Base-by-base conservation (phyloP, 2,888 invertebrate species). In the Drosophila colorata region DNA sequence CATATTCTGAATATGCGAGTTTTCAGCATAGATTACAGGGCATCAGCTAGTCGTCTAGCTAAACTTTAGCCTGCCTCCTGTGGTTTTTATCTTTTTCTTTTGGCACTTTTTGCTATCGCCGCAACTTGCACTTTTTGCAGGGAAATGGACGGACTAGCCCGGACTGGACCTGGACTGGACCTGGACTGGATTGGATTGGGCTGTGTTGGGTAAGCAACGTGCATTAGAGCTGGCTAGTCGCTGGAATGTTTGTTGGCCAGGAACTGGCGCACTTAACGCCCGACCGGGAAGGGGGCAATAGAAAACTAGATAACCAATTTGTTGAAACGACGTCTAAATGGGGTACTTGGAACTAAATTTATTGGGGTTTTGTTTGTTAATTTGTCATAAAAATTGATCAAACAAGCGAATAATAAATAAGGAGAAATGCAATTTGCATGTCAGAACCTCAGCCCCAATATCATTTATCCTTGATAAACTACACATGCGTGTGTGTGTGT, bases 301-400 rank as follows among this genome's bases (percentile, higher is more conserved):
- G 13, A 33, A 33, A 33, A 33, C 33, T 51, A 46, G 68, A 37
- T 46, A 33, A 51, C 14, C 49, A 75, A 69, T 73, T 76, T 70
- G 40, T 56, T 64, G 60, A 20, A 52, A 53, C 51, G 41, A 2
- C 13, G 11, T 13, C 4, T 33, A 18, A 28, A 52, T 18, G 28
- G n/a, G n/a, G 49, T 11, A 40, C 23, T 46, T 57, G 43, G n/a
- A 31, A 20, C 37, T 9, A 52, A 44, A 47, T 58, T 59, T 57
- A 43, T 57, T 20, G 33, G 16, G 41, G 20, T 46, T 64, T 31
- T 46, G 44, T 48, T 49, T 55, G 77, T 74, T 85, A 89, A 87
- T 86, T 89, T 85, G 82, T 78, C 79, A 80, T 83, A 76, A 85
- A 89, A 87, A 88, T 90, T 90, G 90, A 88, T 88, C 87, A 90